These are phyloP conservation scores for Philhelius pedissequus DNA, from an alignment of 2,888 invertebrate genomes.

Conservation along the genomic window DNA sequence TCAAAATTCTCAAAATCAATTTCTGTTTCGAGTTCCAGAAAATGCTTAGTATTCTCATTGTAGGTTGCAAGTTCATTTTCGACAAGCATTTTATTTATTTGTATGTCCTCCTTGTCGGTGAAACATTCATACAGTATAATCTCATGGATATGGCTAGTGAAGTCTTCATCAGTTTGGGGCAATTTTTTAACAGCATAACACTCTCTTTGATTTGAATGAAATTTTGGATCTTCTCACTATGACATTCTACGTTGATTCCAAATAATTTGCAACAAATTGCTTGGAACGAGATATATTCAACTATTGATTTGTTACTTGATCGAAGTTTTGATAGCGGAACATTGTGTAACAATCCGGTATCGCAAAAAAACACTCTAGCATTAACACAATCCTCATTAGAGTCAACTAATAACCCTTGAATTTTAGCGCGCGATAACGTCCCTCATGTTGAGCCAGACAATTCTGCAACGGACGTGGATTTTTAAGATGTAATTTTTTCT, in stretches of 20 bases:
- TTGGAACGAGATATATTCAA: conserved; percentile 70
- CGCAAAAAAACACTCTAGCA: conserved; percentile 50
- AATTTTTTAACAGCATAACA: conserved; percentile 32
- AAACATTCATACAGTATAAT: conserved; percentile 50
- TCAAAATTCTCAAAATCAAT: conserved; percentile 23
- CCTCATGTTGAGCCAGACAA: conserved; percentile 69
- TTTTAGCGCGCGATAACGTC: conserved; percentile 70
- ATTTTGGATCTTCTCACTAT: conserved; percentile 8
- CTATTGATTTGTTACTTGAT: conserved; percentile 5
- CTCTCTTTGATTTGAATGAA: neutral
- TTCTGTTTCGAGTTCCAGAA: conserved; percentile 65
- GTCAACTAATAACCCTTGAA: conserved; percentile 66
- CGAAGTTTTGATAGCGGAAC: conserved; percentile 11
- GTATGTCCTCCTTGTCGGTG: conserved; percentile 35
- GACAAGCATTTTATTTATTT: conserved; percentile 69
- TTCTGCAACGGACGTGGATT: conserved; percentile 68
- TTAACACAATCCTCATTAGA: conserved; percentile 45
- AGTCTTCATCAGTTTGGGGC: neutral
- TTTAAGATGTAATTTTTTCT: neutral
- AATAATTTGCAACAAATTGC: conserved; percentile 70
- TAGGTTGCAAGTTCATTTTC: conserved; percentile 65
- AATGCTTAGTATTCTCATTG: conserved; percentile 66
- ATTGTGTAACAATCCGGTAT: conserved; percentile 21
- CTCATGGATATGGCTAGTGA: conserved; percentile 15
- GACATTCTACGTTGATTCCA: conserved; percentile 67